Base-by-base conservation (phyloP, 2,797 vertebrate genomes). In the Oceanodroma leucorhoa region DNA sequence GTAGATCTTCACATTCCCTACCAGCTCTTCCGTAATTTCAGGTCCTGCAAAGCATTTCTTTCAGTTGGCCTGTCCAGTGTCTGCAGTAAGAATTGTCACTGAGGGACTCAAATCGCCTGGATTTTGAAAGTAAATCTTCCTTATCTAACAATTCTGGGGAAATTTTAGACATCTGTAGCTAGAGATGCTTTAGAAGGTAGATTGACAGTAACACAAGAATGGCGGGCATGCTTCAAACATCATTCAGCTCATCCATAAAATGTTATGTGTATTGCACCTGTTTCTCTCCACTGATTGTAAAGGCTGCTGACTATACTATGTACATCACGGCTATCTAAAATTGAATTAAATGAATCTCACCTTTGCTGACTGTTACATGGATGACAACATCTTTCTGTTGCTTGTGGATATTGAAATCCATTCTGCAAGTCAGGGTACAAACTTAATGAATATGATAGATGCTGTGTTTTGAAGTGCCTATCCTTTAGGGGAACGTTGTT, bases 191-290 rank as follows among this genome's bases (percentile, higher is more conserved):
- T 58, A 38, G 55, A 75, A 82, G 21, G 8, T 50, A 43, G 22
- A 30, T 1, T 16, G 32, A 58, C 18, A 26, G 14, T 53, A 65
- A 54, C 19, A 79, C 24, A 66, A 64, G 66, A 82, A 75, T 46
- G 10, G 70, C 1, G 1, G 77, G 21, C 5, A 4, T 3, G 1
- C 36, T 83, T 90, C 17, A 60, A 1, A 18, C 18, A 1, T 43
- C 22, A 32, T 6, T 51, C 16, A 41, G 14, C 19, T 83, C 32
- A 41, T 32, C 53, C 29, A 16, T 80, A 34, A 84, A 43, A 40
- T 15, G 3, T 57, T 67, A 26, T 0, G 1, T 32, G 12, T 62
- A 40, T 19, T 41, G 34, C 27, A 27, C 6, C 29, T 45, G 0
- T 48, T 92, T 41, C 38, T 73, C 55, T 73, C 51, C n/a, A 14